phyloP scores from a whole-genome alignment of 1,140 invertebrate genomes.

The Lucilia cuprina region DNA sequence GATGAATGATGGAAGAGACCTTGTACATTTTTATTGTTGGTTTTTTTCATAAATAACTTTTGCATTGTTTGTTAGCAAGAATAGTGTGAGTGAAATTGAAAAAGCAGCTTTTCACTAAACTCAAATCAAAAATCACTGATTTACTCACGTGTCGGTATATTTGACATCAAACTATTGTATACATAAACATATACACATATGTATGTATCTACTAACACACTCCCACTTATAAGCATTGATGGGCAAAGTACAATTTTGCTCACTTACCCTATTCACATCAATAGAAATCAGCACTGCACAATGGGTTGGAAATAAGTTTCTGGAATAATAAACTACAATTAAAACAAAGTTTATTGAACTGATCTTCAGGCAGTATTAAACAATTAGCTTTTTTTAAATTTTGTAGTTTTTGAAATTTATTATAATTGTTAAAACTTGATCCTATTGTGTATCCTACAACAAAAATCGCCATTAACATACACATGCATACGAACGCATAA shows the following conservation, averaged over 20 bases:
- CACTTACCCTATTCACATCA: too few relatives aligned
- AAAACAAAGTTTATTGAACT: too few relatives aligned
- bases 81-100: neutral
- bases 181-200: neutral
- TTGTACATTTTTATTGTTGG: neutral
- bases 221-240: neutral
- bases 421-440: too few relatives aligned
- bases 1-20: neutral
- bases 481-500: neutral
- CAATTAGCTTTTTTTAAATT: too few relatives aligned
- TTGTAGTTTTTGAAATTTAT: too few relatives aligned
- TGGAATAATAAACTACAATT: too few relatives aligned
- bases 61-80: neutral
- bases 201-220: neutral
- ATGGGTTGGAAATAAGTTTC: too few relatives aligned
- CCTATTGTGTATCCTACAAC: neutral
- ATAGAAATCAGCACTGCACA: too few relatives aligned
- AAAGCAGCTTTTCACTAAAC: neutral
- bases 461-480: neutral
- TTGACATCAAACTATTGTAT: neutral
- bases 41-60: neutral
- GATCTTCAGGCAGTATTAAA: too few relatives aligned
- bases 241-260: too few relatives aligned
- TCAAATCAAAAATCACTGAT: conserved; percentile 24
- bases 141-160: conserved; percentile 5